Percentiles rank a stretch among this genome's conserved stretches.
Evolutionary conservation across 2,797 vertebrate genomes (phyloP).

Genomic region (Macroramphosus scolopax): DNA sequence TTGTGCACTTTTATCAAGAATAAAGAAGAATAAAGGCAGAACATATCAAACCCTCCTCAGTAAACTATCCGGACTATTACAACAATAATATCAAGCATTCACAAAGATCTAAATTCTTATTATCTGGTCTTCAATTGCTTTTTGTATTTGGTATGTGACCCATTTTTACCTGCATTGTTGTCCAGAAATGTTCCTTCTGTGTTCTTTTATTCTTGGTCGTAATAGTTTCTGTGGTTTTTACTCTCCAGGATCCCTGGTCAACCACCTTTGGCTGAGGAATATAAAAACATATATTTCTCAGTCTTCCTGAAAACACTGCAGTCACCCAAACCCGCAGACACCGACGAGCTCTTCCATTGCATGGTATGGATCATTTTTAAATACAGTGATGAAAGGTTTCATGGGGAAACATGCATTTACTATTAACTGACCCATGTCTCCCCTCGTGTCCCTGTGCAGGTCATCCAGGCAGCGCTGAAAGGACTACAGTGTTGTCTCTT

Average conservation of each 20-base stretch:
- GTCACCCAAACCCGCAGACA: conserved; percentile 76
- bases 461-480: conserved; percentile 89
- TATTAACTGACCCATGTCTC: neutral
- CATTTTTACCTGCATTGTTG: neutral
- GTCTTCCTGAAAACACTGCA: conserved; percentile 87
- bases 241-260: conserved; percentile 88
- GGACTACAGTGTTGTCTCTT: conserved; percentile 92
- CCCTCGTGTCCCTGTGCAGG: conserved; percentile 64
- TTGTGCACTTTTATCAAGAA: too few species aligned
- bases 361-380: conserved; percentile 73
- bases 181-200: neutral
- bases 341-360: conserved; percentile 89
- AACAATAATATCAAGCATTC: too few species aligned
- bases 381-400: neutral
- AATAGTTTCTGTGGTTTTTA: conserved; percentile 1
- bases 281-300: conserved; percentile 84
- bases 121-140: too few species aligned
- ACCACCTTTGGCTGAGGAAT: conserved; percentile 85
- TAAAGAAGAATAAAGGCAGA: too few species aligned
- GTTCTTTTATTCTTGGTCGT: neutral
- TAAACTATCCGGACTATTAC: too few species aligned
- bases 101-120: too few species aligned
- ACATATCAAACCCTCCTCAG: too few species aligned
- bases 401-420: fast-evolving
- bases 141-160: too few species aligned